Percentiles rank a stretch among this genome's conserved stretches.
These are phyloP conservation scores for Acanthosepion pharaonis DNA, from an alignment of 2,888 invertebrate species.

Conservation along the genomic window DNA sequence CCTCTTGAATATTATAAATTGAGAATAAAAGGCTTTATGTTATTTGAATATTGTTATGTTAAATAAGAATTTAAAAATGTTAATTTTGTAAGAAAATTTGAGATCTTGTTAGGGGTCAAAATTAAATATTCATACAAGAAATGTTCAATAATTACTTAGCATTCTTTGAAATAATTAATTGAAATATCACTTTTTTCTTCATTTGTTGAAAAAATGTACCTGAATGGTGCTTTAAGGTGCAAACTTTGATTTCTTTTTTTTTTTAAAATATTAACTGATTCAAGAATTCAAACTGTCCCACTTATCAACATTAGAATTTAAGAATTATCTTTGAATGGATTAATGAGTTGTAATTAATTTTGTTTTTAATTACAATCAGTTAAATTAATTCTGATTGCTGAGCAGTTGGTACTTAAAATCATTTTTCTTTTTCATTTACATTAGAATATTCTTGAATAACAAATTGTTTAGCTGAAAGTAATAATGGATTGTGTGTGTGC, in stretches of 20 bases:
- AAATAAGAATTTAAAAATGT: too few relatives aligned
- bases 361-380: slow-evolving; percentile 6
- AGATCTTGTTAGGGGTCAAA: too few relatives aligned
- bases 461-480: not conserved
- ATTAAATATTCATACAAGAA: too few relatives aligned
- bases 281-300: not conserved
- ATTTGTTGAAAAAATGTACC: too few relatives aligned
- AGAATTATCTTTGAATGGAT: not conserved
- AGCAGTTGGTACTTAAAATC: not conserved
- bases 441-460: not conserved
- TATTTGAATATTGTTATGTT: too few relatives aligned
- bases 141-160: too few relatives aligned
- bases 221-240: not conserved
- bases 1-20: too few relatives aligned
- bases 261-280: not conserved
- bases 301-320: not conserved
- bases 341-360: not conserved
- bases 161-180: too few relatives aligned
- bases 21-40: too few relatives aligned
- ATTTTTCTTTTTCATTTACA: not conserved
- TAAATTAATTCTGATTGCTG: not conserved
- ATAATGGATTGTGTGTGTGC: not conserved
- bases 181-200: too few relatives aligned
- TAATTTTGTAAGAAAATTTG: too few relatives aligned
- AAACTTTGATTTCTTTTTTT: not conserved